A percentile compares a stretch with the other conserved stretches of the same genome.
These are phyloP conservation scores for Dromaius novaehollandiae DNA, from an alignment of 2,113 vertebrate genomes.

Conservation along the genomic window DNA sequence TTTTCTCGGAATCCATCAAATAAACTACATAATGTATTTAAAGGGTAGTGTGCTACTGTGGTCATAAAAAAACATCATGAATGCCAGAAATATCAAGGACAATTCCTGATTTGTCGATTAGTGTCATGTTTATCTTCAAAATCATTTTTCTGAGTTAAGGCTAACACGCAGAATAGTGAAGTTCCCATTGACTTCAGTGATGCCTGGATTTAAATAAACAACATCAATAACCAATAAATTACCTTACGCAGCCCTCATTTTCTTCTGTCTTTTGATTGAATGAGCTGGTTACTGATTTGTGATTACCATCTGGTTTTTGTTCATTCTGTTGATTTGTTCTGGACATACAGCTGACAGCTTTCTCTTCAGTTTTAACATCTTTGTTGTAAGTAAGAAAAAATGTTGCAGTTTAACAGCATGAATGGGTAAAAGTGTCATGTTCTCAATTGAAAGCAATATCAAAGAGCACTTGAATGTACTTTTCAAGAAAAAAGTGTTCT, in stretches of 20 bases:
- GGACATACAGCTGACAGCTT: neutral
- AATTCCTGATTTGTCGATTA: neutral
- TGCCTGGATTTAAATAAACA: neutral
- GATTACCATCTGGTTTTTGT: conserved; percentile 18
- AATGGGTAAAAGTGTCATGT: neutral
- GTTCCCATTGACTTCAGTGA: neutral
- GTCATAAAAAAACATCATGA: neutral
- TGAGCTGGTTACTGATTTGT: neutral
- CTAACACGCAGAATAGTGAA: neutral
- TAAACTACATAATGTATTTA: neutral
- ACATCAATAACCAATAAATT: neutral
- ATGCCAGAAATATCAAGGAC: neutral
- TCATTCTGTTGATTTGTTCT: neutral
- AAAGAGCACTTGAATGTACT: neutral
- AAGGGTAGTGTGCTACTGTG: neutral
- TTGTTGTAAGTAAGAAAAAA: neutral
- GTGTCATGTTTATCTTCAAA: neutral
- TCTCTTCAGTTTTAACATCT: conserved; percentile 34
- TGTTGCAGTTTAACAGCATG: neutral
- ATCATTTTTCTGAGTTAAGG: neutral
- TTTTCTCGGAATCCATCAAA: neutral
- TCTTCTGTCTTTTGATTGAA: neutral
- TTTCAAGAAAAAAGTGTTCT: neutral
- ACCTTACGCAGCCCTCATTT: conserved; percentile 65
- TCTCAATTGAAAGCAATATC: neutral